Evolutionary conservation across 2,113 vertebrate species (phyloP).

Genomic region (Charadrius vociferus): DNA sequence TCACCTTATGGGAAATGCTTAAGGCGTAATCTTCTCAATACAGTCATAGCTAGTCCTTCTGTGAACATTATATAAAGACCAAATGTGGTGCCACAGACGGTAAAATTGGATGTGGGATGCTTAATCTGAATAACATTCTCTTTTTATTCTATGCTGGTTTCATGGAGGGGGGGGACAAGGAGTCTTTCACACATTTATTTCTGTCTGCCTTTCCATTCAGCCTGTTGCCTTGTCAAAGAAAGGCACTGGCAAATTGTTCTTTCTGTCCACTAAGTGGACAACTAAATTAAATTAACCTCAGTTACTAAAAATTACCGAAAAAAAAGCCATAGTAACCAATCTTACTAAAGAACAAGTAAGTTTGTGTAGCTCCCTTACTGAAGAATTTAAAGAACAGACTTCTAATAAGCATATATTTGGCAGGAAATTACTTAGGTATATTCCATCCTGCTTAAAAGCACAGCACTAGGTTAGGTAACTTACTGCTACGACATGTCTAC

Average conservation of each 20-base stretch:
- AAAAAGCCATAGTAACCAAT: neutral
- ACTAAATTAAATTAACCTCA: neutral
- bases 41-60: neutral
- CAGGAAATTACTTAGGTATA: neutral
- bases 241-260: neutral
- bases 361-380: neutral
- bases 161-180: neutral
- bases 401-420: neutral
- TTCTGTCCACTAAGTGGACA: neutral
- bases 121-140: neutral
- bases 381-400: neutral
- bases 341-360: neutral
- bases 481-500: neutral
- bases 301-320: neutral
- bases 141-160: neutral
- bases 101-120: neutral
- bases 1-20: neutral
- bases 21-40: neutral
- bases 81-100: conserved; percentile 1
- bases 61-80: neutral
- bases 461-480: neutral
- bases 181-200: neutral
- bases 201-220: neutral
- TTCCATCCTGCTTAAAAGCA: neutral
- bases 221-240: neutral